Conservation (phyloP, 2,888 invertebrate genomes). For the Sialis fuliginosa region DNA sequence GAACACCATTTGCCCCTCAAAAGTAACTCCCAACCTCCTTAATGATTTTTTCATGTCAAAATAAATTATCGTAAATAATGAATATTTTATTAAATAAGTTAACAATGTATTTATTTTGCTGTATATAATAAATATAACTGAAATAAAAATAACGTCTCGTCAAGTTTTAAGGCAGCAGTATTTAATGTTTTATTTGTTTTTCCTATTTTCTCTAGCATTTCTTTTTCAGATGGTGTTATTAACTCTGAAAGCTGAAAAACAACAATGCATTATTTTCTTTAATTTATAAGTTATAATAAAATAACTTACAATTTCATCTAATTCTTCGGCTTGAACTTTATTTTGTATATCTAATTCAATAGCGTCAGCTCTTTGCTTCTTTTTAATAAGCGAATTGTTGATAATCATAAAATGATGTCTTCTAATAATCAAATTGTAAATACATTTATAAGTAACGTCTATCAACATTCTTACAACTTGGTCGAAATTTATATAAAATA, state of each 20-base stretch:
- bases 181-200: conserved; percentile 58
- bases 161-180: conserved; percentile 60
- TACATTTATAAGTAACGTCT: conserved; percentile 51
- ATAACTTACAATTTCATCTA: conserved; percentile 46
- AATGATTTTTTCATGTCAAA: too few relatives aligned
- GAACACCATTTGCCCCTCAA: too few relatives aligned
- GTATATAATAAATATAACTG: conserved; percentile 53
- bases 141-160: conserved; percentile 66
- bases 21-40: too few relatives aligned
- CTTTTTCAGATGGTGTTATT: conserved; percentile 69
- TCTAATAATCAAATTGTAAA: conserved; percentile 49
- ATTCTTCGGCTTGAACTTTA: conserved; percentile 59
- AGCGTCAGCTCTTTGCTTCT: conserved; percentile 69
- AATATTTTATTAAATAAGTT: background rate
- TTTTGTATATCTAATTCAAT: conserved; percentile 63
- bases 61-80: too few relatives aligned
- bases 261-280: conserved; percentile 8
- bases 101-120: conserved; percentile 13
- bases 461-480: conserved; percentile 49
- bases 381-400: conserved; percentile 68
- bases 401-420: conserved; percentile 42
- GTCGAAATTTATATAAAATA: conserved; percentile 55
- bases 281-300: background rate
- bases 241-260: conserved; percentile 61
- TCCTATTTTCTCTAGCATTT: conserved; percentile 56